Evolutionary conservation across 2,113 vertebrate genomes (phyloP), one percentile per base, ranked within the genome.

Genomic region (Amphilophus citrinellus): DNA sequence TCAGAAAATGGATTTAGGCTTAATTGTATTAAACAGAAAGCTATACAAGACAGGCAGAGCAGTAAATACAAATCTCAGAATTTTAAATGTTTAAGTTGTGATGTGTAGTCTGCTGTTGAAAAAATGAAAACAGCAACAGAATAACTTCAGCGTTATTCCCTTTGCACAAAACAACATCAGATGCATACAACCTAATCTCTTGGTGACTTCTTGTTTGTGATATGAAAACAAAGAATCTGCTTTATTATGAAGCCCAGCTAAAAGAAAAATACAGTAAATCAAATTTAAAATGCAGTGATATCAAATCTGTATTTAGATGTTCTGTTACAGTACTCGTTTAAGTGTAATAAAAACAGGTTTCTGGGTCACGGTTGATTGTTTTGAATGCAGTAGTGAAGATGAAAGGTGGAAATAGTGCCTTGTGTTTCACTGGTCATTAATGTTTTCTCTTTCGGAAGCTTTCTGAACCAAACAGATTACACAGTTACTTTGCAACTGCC

Each of bases 21-120:
- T 73, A 50, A 73, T 30, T 13, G n/a, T n/a, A 73, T 73, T 6
- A 73, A 73, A 30, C 68, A 73, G 47, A 73, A 73, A 73, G 17
- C 68, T 35, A 5, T 32, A 73, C 68, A 32, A 53, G 50, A 53
- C 50, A 53, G 17, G 3, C 47, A 50, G 14, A 5, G 5, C 50
- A 53, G 2, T 53, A 53, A 53, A n/a, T 56, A 35, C 10, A 35
- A 73, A 73, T 32, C 10, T 73, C 6, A 32, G 66, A 22, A 32
- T 53, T 53, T 71, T 50, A 7, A 3, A 71, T 5, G 30, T 50
- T 71, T 53, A 53, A 20, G 30, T 32, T 73, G 18, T 53, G 27
- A 53, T 4, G 0, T n/a, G 66, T 53, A 53, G 27, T 73, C 44
- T 53, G 27, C 24, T 73, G 24, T 32, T 53, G 24, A 53, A 56